Conservation (phyloP, 2,888 invertebrate species). For the Eristalinus aeneus region DNA sequence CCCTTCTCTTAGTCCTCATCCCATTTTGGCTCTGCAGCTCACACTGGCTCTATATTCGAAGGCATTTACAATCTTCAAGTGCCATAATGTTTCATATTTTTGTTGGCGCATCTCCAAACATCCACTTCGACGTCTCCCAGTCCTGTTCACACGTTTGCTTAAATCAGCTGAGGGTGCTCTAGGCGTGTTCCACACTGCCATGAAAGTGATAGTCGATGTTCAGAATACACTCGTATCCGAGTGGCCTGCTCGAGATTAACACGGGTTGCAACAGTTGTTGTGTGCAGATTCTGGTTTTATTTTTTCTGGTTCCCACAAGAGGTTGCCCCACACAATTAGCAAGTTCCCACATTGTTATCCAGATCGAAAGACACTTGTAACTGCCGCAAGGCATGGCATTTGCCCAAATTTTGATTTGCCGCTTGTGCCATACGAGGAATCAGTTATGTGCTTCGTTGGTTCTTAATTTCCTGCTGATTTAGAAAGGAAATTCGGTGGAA, state of each 20-base stretch:
- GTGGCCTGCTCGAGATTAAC: background rate
- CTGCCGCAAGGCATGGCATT: background rate
- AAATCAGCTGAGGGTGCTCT: background rate
- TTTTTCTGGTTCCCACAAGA: background rate
- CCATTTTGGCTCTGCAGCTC: background rate
- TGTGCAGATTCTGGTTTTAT: background rate
- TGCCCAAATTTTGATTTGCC: background rate
- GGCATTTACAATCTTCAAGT: background rate
- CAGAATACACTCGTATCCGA: background rate
- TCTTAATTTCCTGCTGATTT: background rate
- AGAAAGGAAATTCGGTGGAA: background rate
- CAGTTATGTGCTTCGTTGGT: background rate
- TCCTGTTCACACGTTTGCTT: background rate
- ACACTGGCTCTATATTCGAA: background rate
- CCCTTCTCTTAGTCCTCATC: background rate
- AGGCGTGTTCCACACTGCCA: background rate
- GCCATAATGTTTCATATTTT: background rate
- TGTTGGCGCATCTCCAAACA: slow-evolving; percentile 21
- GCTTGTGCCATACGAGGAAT: background rate
- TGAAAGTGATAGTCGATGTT: background rate
- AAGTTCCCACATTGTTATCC: background rate
- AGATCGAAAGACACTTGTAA: background rate
- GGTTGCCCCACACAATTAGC: background rate
- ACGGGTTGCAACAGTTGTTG: background rate
- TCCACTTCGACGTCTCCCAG: background rate